Base-by-base conservation (phyloP, 2,797 vertebrate species). In the Leptatherina wallacei region DNA sequence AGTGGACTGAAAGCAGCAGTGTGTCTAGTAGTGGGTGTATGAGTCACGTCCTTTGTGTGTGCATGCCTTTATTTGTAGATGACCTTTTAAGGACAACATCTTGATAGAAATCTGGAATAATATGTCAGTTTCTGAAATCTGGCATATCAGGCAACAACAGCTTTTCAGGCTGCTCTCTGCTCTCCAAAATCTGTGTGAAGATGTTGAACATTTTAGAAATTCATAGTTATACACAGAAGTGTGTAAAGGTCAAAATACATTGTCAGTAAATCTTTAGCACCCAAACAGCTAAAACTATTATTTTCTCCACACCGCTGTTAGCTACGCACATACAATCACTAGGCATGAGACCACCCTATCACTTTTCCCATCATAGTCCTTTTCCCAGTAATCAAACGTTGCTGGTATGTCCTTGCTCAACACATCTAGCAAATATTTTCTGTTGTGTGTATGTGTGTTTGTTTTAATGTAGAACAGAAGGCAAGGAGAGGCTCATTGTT, bases 1-100 rank as follows among this genome's bases (percentile, higher is more conserved):
- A 92, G 87, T 88, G 77, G 85, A 73, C 77, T 89, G 83, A 88
- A 78, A 85, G 66, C 66, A 79, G 84, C 71, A 78, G 64, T 69
- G 70, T 79, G 62, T 85, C 62, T 78, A 68, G 49, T 77, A 56
- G 65, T 76, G 78, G 65, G 61, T 54, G 29, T 40, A 60, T 91
- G 80, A 89, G 80, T 92, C 83, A 91, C 69, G 68, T 59, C 68
- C 56, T 20, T 8, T 44, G 22, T 52, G 63, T 51, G 24, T 54
- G 52, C 51, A 14, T 55, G 16, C 52, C 27, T 77, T 36, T 38
- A 35, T 65, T 57, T 65, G 16, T 38, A 33, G n/a, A 44, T 42
- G 35, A 30, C 38, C 61, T 54, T 61, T 54, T 52, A 44, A 61
- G 40, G 56, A 75, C 24, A 54, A 24, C 38, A 69, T 65, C 65